These are phyloP conservation scores for Hippocampus comes DNA, from an alignment of 2,113 vertebrate genomes.

Conservation along the genomic window DNA sequence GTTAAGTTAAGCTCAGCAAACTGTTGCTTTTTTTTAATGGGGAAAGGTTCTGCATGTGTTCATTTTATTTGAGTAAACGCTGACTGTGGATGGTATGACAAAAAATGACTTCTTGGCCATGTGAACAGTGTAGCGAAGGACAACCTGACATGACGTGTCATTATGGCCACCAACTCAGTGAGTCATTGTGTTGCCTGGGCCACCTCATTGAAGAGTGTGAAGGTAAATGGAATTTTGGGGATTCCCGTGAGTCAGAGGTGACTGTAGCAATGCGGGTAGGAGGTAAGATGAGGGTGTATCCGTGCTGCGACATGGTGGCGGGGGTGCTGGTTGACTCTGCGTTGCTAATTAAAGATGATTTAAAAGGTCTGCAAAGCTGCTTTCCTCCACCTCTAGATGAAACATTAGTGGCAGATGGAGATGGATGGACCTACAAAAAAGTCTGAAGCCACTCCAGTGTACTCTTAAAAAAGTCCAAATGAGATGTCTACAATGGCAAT, in stretches of 20 bases:
- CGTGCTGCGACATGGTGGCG: background rate
- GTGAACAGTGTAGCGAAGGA: no score
- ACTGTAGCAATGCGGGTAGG: background rate
- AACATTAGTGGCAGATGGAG: background rate
- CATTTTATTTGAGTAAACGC: no score
- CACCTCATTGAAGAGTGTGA: no score
- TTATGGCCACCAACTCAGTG: no score
- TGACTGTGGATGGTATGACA: no score
- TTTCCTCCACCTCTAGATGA: constrained; percentile 2
- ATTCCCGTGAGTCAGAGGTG: constrained; percentile 40
- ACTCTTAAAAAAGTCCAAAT: background rate
- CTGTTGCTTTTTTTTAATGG: no score
- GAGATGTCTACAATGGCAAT: background rate
- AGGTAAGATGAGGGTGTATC: background rate
- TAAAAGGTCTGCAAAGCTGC: constrained; percentile 18
- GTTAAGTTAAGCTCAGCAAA: no score
- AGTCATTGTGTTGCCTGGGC: no score
- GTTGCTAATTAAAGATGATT: constrained; percentile 28
- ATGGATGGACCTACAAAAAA: background rate
- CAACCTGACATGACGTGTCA: no score
- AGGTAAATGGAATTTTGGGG: constrained; percentile 13
- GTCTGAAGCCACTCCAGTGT: background rate
- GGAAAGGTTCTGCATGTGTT: no score
- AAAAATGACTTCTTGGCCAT: no score
- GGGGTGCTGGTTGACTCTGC: constrained; percentile 10